phyloP scores from a whole-genome alignment of 2,797 vertebrate genomes.

The Parambassis ranga region DNA sequence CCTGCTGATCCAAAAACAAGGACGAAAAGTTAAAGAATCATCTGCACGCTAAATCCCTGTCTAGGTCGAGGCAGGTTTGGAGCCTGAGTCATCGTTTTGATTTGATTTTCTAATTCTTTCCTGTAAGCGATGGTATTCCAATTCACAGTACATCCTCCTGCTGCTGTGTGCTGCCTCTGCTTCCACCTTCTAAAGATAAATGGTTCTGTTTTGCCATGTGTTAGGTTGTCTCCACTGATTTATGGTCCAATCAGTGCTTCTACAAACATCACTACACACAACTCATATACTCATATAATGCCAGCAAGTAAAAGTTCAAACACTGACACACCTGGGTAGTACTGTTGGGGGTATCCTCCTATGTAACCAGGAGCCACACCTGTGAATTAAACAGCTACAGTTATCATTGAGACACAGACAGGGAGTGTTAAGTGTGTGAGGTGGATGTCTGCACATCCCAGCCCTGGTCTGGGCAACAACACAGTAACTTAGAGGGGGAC shows the following conservation, averaged over 20 bases:
- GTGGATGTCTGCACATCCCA: no score
- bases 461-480: no score
- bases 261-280: slow-evolving; percentile 11
- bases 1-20: slow-evolving; percentile 58
- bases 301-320: not conserved
- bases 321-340: slow-evolving; percentile 67
- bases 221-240: slow-evolving; percentile 34
- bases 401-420: not conserved
- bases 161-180: not conserved
- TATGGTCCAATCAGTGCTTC: slow-evolving; percentile 1
- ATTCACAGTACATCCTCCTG: no score
- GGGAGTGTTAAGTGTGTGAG: not conserved
- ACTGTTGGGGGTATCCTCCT: slow-evolving; percentile 75
- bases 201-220: not conserved
- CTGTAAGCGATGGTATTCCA: no score
- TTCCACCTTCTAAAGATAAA: slow-evolving; percentile 25
- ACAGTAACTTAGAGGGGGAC: not conserved
- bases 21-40: slow-evolving; percentile 28
- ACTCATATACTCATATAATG: not conserved
- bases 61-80: not conserved
- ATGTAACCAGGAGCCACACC: slow-evolving; percentile 66
- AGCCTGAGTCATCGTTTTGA: no score
- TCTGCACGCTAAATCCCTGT: not conserved
- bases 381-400: slow-evolving; percentile 15
- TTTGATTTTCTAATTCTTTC: no score